Evolutionary conservation across 2,797 vertebrate species (phyloP).

Genomic region (Acipenser transmontanus): DNA sequence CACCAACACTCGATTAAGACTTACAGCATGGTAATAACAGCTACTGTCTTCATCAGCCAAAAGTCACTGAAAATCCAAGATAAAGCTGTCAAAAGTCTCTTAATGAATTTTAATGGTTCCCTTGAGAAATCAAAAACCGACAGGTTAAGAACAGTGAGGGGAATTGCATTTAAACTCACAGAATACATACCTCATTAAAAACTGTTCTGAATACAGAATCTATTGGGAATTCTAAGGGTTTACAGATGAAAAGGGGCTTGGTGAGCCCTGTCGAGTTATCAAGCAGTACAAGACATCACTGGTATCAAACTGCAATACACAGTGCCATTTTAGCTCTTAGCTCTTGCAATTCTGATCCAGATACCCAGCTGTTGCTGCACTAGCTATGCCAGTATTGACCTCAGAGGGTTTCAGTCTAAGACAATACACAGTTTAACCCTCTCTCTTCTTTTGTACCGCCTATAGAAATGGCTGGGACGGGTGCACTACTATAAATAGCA

Average conservation of each 20-base stretch:
- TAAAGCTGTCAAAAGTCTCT: no score
- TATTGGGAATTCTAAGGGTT: neutral
- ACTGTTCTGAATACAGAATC: no score
- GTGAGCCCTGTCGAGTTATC: neutral
- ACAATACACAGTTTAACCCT: constrained; percentile 21
- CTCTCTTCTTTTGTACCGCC: constrained; percentile 21
- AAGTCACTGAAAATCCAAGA: no score
- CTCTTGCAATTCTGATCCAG: neutral
- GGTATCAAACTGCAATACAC: neutral
- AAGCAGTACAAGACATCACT: neutral
- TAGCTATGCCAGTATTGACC: neutral
- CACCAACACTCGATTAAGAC: no score
- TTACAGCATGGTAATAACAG: no score
- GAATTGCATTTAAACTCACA: no score
- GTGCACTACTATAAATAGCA: constrained; percentile 70
- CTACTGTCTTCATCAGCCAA: no score
- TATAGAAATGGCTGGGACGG: constrained; percentile 52
- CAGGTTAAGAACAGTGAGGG: no score
- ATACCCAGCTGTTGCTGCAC: neutral
- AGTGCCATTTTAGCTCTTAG: neutral
- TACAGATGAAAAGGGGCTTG: neutral
- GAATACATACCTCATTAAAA: no score
- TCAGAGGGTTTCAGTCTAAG: neutral
- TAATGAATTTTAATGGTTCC: no score
- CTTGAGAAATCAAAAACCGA: no score